Evolutionary conservation across 2,888 invertebrate genomes (phyloP).

Genomic region (Melanchra persicariae): DNA sequence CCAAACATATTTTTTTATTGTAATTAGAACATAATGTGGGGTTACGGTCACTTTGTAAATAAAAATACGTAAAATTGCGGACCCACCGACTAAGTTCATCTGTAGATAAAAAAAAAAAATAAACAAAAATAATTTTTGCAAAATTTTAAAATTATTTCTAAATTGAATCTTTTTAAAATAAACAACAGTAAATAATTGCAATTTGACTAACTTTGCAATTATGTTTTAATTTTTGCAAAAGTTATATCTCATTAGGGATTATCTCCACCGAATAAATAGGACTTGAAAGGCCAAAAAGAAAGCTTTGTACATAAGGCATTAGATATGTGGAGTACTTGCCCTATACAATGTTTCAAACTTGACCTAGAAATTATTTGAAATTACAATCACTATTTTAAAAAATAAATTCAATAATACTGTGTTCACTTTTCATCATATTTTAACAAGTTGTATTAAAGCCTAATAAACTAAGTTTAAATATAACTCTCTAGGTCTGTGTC

Average conservation of each 20-base stretch:
- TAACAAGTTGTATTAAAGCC: slow-evolving; percentile 35
- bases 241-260: slow-evolving; percentile 72
- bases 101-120: slow-evolving; percentile 73
- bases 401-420: slow-evolving; percentile 23
- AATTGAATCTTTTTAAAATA: slow-evolving; percentile 8
- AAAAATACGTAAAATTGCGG: slow-evolving; percentile 83
- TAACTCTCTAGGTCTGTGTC: slow-evolving; percentile 42
- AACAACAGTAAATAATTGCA: slow-evolving; percentile 28
- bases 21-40: slow-evolving; percentile 78
- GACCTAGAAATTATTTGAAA: slow-evolving; percentile 59
- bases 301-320: slow-evolving; percentile 86
- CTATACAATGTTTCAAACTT: slow-evolving; percentile 68
- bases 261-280: slow-evolving; percentile 84
- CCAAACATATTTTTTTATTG: slow-evolving; percentile 86
- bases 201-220: slow-evolving; percentile 39
- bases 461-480: slow-evolving; percentile 24
- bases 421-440: slow-evolving; percentile 51
- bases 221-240: slow-evolving; percentile 65
- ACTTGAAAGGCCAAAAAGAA: slow-evolving; percentile 86
- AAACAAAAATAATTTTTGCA: slow-evolving; percentile 64
- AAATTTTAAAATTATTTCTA: slow-evolving; percentile 43
- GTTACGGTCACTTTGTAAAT: slow-evolving; percentile 81
- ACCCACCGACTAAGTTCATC: slow-evolving; percentile 87
- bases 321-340: slow-evolving; percentile 67
- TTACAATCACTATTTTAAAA: slow-evolving; percentile 24